A percentile compares a stretch with the other conserved stretches of the same genome.
Conservation (phyloP, 2,888 invertebrate genomes). For the Agriopis leucophaearia region DNA sequence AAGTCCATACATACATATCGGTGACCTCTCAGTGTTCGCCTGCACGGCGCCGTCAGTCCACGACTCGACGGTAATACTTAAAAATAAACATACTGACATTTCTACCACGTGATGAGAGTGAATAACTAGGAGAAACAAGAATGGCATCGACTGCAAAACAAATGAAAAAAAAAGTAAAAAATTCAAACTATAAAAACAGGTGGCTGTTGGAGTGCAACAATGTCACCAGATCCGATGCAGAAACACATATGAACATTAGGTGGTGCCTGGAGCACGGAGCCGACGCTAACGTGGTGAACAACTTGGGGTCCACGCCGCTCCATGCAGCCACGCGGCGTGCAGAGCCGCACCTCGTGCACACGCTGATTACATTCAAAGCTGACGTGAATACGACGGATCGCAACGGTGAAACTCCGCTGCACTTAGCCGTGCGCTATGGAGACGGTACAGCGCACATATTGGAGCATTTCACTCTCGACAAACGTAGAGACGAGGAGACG, state of each 20-base stretch:
- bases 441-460: conserved; percentile 1
- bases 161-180: neutral
- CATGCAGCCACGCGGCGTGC: conserved; percentile 1
- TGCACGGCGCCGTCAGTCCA: neutral
- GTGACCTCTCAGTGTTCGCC: neutral
- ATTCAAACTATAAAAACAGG: neutral
- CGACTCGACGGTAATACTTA: neutral
- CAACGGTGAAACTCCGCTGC: conserved; percentile 5
- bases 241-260: neutral
- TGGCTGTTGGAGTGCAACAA: conserved; percentile 6
- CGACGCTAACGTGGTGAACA: neutral
- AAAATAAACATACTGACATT: neutral
- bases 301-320: neutral
- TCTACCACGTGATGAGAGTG: neutral
- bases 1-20: neutral
- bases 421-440: conserved; percentile 3
- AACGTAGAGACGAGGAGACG: conserved; percentile 1
- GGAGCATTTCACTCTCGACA: neutral
- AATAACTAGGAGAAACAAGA: neutral
- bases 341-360: neutral
- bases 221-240: neutral
- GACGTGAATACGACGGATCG: neutral
- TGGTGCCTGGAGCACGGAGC: conserved; percentile 7
- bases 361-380: neutral
- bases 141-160: neutral